Percentiles rank a stretch among this genome's conserved stretches.
Evolutionary conservation across 2,113 vertebrate species (phyloP).

Genomic region (Sclerurus mexicanus): DNA sequence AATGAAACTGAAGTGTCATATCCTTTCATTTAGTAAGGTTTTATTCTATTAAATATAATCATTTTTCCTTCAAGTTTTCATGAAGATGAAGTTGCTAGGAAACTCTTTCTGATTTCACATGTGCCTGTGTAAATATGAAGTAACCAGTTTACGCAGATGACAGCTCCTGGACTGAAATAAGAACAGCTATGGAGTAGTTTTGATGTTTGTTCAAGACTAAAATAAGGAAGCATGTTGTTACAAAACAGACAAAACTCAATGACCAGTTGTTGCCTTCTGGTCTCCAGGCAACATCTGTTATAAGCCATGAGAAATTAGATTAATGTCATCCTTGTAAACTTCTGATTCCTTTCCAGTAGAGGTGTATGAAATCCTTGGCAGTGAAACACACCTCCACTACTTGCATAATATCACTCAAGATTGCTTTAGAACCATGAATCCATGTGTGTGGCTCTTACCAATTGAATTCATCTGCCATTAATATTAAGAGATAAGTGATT

Average conservation of each 20-base stretch:
- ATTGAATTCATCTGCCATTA: neutral
- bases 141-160: neutral
- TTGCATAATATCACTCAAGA: neutral
- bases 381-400: neutral
- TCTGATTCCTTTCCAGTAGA: neutral
- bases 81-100: neutral
- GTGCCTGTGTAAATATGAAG: neutral
- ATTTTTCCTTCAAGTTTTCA: slow-evolving; percentile 6
- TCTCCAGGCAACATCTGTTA: neutral
- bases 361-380: neutral
- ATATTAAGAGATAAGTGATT: neutral
- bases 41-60: slow-evolving; percentile 19
- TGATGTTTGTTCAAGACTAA: neutral
- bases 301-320: neutral
- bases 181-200: neutral
- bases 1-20: neutral
- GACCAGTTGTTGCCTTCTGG: neutral
- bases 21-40: neutral
- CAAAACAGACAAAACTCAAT: neutral
- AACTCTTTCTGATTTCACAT: neutral
- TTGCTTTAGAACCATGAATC: neutral
- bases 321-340: neutral
- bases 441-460: neutral
- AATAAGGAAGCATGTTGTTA: neutral
- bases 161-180: neutral